These are phyloP conservation scores for Todiramphus saurophagus DNA, from an alignment of 2,113 vertebrate genomes.

Conservation along the genomic window DNA sequence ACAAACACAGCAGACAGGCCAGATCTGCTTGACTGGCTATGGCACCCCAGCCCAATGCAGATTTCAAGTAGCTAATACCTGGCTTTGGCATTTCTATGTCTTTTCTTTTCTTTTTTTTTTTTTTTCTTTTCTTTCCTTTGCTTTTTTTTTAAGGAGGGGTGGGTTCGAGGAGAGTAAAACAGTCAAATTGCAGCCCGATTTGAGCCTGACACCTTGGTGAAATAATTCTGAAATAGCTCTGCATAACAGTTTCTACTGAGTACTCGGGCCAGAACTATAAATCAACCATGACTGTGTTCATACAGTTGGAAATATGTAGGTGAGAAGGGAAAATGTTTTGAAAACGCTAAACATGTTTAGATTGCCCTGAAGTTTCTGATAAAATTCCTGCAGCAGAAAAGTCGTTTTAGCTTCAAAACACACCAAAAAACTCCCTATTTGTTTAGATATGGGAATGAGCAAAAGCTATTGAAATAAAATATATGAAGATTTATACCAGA, in stretches of 20 bases:
- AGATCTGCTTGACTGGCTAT: neutral
- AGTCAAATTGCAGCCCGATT: constrained; percentile 36
- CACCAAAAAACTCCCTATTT: neutral
- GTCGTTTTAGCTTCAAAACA: neutral
- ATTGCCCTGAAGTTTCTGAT: constrained; percentile 38
- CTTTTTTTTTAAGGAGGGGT: neutral
- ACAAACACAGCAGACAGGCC: neutral
- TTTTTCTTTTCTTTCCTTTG: neutral
- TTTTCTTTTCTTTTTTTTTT: too few species aligned
- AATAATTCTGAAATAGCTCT: constrained; percentile 61
- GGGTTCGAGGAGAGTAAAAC: constrained; percentile 44
- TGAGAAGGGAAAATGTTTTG: constrained; percentile 57
- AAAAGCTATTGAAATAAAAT: neutral
- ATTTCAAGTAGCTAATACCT: neutral
- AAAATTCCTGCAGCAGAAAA: constrained; percentile 47
- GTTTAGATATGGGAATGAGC: neutral
- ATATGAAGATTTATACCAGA: neutral
- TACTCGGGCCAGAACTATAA: constrained; percentile 48
- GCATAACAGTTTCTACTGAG: constrained; percentile 57
- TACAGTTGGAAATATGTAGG: constrained; percentile 38
- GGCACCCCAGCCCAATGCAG: neutral
- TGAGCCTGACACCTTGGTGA: constrained; percentile 62
- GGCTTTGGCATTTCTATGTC: neutral
- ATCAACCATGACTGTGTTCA: constrained; percentile 36
- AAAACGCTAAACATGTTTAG: constrained; percentile 58